These are phyloP conservation scores for Alsophila aescularia DNA, from an alignment of 2,888 invertebrate species.

Conservation along the genomic window DNA sequence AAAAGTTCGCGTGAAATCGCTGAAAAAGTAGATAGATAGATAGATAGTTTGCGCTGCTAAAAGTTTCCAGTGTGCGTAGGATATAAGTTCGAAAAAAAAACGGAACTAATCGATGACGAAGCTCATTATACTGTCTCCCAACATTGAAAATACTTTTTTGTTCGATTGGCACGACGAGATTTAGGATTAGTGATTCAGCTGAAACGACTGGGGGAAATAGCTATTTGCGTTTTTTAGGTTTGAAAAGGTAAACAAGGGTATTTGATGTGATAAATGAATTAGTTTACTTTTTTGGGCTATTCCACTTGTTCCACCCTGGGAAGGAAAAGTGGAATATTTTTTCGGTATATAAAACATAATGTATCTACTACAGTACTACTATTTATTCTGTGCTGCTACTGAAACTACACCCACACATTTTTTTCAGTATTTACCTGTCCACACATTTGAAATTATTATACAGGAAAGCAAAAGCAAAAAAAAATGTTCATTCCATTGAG, in stretches of 20 bases:
- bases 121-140: slow-evolving; percentile 37
- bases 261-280: not conserved
- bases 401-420: no score
- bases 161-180: slow-evolving; percentile 35
- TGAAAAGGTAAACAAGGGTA: slow-evolving; percentile 20
- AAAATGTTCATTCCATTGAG: no score
- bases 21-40: not conserved
- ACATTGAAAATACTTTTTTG: slow-evolving; percentile 37
- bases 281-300: no score
- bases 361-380: no score
- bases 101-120: slow-evolving; percentile 37
- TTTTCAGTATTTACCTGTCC: no score
- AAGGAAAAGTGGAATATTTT: no score
- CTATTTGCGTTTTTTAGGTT: slow-evolving; percentile 15
- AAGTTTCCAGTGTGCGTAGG: slow-evolving; percentile 18
- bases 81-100: slow-evolving; percentile 17
- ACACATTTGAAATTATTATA: no score
- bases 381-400: no score
- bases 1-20: no score
- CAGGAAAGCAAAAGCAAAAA: no score
- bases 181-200: slow-evolving; percentile 29
- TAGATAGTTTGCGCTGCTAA: not conserved
- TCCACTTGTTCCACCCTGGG: no score
- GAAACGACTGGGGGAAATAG: slow-evolving; percentile 16
- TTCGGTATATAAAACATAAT: no score